Conservation (phyloP, 2,113 vertebrate species). For the Struthidea cinerea region DNA sequence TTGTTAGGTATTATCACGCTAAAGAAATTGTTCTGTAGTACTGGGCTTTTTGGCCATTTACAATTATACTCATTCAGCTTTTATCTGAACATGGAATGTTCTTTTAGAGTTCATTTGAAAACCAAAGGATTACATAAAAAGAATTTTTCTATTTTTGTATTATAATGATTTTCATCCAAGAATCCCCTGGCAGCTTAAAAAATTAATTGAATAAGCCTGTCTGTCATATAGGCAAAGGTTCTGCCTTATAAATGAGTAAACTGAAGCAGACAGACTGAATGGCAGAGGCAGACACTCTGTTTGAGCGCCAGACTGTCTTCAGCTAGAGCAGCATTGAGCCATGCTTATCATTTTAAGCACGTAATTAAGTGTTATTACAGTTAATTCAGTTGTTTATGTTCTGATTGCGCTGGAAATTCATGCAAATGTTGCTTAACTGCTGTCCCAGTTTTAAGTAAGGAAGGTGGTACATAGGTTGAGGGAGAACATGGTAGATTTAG, state of each 20-base stretch:
- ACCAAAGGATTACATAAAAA: not conserved
- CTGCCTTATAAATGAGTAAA: not conserved
- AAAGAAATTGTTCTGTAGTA: not conserved
- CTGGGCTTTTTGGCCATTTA: not conserved
- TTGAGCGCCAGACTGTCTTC: not conserved
- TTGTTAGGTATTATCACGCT: not conserved
- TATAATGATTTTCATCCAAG: not conserved
- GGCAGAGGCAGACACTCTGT: not conserved
- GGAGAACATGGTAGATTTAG: accelerated
- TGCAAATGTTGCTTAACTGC: not conserved
- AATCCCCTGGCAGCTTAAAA: not conserved
- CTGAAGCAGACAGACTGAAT: not conserved
- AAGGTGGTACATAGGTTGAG: not conserved
- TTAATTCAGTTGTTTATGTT: not conserved
- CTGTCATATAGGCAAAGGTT: not conserved
- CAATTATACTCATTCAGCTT: not conserved
- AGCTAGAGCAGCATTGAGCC: not conserved
- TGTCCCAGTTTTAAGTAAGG: not conserved
- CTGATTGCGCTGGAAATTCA: not conserved
- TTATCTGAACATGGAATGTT: not conserved
- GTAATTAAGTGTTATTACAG: not conserved
- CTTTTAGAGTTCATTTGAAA: constrained; percentile 7
- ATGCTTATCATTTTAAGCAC: not conserved
- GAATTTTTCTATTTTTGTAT: not conserved
- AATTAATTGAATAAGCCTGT: not conserved